Evolutionary conservation across 2,888 invertebrate species (phyloP).

Genomic region (Hyalella azteca): DNA sequence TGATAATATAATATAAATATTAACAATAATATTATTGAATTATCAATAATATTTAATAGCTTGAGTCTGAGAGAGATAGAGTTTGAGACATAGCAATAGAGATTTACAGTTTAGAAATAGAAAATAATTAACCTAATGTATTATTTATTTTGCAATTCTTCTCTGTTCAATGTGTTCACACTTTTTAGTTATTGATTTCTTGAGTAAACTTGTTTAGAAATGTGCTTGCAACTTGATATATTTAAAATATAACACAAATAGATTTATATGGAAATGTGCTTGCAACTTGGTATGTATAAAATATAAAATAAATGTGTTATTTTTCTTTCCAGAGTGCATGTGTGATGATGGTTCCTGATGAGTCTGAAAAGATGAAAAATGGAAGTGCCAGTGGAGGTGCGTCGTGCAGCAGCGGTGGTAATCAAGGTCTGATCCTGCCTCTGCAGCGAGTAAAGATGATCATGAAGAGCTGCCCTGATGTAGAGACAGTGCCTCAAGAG

Average conservation of each 20-base stretch:
- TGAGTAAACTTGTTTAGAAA: no score
- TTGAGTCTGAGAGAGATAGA: no score
- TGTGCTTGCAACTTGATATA: neutral
- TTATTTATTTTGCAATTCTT: no score
- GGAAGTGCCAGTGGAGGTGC: neutral
- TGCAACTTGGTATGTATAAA: no score
- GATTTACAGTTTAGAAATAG: no score
- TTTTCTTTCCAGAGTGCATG: neutral
- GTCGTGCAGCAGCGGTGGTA: neutral
- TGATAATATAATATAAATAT: neutral
- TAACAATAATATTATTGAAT: neutral
- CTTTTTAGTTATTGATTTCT: no score
- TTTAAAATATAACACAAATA: neutral
- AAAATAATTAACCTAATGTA: no score
- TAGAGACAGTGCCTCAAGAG: slow-evolving; percentile 56
- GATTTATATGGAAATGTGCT: neutral
- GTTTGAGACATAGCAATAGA: no score
- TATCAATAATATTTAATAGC: neutral
- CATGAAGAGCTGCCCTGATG: slow-evolving; percentile 59
- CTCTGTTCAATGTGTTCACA: no score
- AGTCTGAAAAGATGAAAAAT: neutral
- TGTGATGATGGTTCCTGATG: slow-evolving; percentile 31
- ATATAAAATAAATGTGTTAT: no score
- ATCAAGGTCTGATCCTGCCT: slow-evolving; percentile 42
- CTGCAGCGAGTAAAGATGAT: slow-evolving; percentile 58